Conservation (phyloP, 2,113 vertebrate species). For the Oncorhynchus kisutch region DNA sequence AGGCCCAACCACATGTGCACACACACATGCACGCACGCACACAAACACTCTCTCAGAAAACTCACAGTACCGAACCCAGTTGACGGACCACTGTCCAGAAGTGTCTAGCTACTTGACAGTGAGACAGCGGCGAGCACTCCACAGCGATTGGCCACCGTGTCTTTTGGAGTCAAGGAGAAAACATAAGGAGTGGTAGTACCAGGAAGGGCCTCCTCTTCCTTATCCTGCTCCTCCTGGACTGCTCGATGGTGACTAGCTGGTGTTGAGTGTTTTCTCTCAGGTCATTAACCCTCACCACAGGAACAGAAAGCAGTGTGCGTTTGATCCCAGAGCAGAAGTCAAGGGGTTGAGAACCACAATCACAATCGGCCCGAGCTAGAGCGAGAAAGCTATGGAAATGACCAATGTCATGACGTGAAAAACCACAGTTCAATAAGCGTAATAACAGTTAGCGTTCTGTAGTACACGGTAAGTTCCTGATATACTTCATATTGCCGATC, state of each 20-base stretch:
- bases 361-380: constrained; percentile 10
- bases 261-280: constrained; percentile 40
- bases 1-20: not conserved
- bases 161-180: constrained; percentile 4
- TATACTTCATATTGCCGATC: no score
- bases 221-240: not conserved
- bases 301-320: constrained; percentile 40
- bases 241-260: constrained; percentile 3
- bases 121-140: constrained; percentile 23
- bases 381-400: not conserved
- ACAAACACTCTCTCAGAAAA: not conserved
- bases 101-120: constrained; percentile 15
- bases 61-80: not conserved
- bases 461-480: no score
- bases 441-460: not conserved
- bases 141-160: constrained; percentile 32
- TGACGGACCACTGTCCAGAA: not conserved
- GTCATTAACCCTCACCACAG: constrained; percentile 30
- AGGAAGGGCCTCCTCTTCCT: not conserved
- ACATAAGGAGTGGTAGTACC: not conserved
- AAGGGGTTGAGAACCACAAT: constrained; percentile 37
- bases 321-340: constrained; percentile 39
- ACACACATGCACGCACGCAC: not conserved
- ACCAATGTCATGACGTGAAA: not conserved
- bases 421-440: not conserved